phyloP scores from a whole-genome alignment of 2,888 invertebrate species.

The Vanessa cardui region DNA sequence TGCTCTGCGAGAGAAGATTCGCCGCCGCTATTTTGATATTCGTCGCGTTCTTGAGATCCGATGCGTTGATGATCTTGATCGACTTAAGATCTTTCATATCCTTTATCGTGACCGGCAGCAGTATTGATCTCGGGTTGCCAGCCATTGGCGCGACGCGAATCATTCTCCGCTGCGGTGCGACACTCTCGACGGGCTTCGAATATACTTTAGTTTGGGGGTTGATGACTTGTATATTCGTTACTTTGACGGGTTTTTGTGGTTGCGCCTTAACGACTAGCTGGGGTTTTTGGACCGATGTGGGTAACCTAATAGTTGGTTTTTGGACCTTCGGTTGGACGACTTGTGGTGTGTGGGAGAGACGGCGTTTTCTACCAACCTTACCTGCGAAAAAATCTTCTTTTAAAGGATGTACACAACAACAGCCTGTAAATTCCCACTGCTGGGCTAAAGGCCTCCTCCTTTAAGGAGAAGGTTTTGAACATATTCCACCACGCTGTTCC shows the following conservation, averaged over 20 bases:
- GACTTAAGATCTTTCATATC: slow-evolving; percentile 88
- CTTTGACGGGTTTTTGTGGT: slow-evolving; percentile 72
- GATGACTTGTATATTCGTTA: slow-evolving; percentile 73
- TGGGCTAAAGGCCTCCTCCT: no score
- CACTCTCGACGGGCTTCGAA: slow-evolving; percentile 73
- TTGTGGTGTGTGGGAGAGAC: slow-evolving; percentile 70
- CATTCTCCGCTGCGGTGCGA: slow-evolving; percentile 71
- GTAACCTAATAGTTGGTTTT: slow-evolving; percentile 64
- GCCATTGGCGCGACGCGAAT: slow-evolving; percentile 76
- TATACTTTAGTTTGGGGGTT: slow-evolving; percentile 71
- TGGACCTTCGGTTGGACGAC: slow-evolving; percentile 73
- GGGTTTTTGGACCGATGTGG: slow-evolving; percentile 62
- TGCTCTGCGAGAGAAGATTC: slow-evolving; percentile 75
- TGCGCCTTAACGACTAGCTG: slow-evolving; percentile 75
- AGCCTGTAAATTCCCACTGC: no score
- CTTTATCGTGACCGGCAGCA: slow-evolving; percentile 87
- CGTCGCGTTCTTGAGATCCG: slow-evolving; percentile 80
- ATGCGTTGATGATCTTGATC: slow-evolving; percentile 88
- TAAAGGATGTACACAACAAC: no score
- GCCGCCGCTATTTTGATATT: slow-evolving; percentile 81
- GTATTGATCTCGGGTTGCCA: slow-evolving; percentile 85
- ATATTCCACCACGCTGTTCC: no score
- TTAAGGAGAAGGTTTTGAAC: no score
- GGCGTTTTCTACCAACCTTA: slow-evolving; percentile 72
- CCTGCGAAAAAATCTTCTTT: slow-evolving; percentile 48